Percentiles rank a stretch among this genome's conserved stretches.
Evolutionary conservation across 1,140 invertebrate species (phyloP).

Genomic region (Episyrphus balteatus): DNA sequence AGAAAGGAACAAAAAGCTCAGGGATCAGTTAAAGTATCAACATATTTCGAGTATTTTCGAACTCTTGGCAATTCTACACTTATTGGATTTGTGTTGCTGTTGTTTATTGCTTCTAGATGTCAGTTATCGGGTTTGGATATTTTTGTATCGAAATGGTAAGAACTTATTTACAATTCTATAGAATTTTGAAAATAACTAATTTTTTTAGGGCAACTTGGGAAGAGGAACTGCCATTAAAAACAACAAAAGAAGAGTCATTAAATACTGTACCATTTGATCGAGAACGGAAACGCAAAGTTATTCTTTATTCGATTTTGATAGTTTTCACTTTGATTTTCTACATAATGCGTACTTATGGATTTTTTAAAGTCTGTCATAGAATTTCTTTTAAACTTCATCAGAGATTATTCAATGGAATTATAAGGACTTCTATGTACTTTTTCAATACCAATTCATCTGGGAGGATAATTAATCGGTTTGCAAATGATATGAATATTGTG

Average conservation of each 20-base stretch:
- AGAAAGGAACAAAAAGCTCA: conserved; percentile 35
- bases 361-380: conserved; percentile 67
- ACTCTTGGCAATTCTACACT: conserved; percentile 51
- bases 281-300: conserved; percentile 15
- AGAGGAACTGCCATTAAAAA: conserved; percentile 17
- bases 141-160: conserved; percentile 63
- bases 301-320: conserved; percentile 22
- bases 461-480: conserved; percentile 73
- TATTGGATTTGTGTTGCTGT: conserved; percentile 44
- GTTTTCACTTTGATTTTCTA: conserved; percentile 22
- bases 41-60: conserved; percentile 58
- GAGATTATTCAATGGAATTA: conserved; percentile 68
- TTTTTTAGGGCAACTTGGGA: conserved; percentile 29
- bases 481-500: conserved; percentile 73
- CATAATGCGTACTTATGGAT: conserved; percentile 51
- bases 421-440: conserved; percentile 73
- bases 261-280: no score
- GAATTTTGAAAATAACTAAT: not conserved
- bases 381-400: conserved; percentile 74
- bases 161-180: not conserved
- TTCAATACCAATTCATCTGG: conserved; percentile 79
- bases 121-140: conserved; percentile 61
- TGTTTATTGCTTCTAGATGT: conserved; percentile 54
- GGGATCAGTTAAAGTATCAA: conserved; percentile 36
- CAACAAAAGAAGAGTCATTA: no score